These are phyloP conservation scores for Parambassis ranga DNA, from an alignment of 2,797 vertebrate genomes.

Conservation along the genomic window DNA sequence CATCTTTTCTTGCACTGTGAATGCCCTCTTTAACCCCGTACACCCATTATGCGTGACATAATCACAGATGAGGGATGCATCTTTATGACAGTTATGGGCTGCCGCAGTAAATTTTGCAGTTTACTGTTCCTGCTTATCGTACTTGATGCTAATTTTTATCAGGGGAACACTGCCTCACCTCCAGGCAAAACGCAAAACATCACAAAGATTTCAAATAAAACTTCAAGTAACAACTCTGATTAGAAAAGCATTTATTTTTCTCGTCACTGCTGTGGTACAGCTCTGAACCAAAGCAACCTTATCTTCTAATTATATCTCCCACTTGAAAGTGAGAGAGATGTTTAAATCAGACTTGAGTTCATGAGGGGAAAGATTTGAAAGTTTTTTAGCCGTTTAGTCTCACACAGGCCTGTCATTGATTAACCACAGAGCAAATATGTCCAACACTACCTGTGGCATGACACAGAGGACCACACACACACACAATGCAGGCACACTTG, in stretches of 20 bases:
- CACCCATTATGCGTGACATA: conserved; percentile 54
- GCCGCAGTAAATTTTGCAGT: too few relatives aligned
- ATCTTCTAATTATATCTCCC: conserved; percentile 20
- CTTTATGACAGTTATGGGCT: not conserved
- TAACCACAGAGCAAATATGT: conserved; percentile 79
- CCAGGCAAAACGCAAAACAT: too few relatives aligned
- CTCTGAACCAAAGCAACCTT: conserved; percentile 6
- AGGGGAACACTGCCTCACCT: too few relatives aligned
- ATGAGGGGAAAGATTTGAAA: conserved; percentile 17
- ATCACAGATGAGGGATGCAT: conserved; percentile 25
- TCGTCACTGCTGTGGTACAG: not conserved
- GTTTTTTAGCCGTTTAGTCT: conserved; percentile 49
- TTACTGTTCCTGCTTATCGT: too few relatives aligned
- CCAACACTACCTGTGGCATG: conserved; percentile 70
- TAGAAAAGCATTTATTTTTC: not conserved
- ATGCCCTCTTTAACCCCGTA: conserved; percentile 60
- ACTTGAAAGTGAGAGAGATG: conserved; percentile 15
- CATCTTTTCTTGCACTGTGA: conserved; percentile 43
- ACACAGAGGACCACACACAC: conserved; percentile 33
- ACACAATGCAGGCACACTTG: conserved; percentile 27
- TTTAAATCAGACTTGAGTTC: conserved; percentile 21
- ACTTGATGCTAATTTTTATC: too few relatives aligned
- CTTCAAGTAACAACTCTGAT: not conserved
- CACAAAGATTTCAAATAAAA: not conserved
- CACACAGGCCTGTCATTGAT: conserved; percentile 69